Evolutionary conservation across 2,113 vertebrate genomes (phyloP).

Genomic region (Otus sunia): DNA sequence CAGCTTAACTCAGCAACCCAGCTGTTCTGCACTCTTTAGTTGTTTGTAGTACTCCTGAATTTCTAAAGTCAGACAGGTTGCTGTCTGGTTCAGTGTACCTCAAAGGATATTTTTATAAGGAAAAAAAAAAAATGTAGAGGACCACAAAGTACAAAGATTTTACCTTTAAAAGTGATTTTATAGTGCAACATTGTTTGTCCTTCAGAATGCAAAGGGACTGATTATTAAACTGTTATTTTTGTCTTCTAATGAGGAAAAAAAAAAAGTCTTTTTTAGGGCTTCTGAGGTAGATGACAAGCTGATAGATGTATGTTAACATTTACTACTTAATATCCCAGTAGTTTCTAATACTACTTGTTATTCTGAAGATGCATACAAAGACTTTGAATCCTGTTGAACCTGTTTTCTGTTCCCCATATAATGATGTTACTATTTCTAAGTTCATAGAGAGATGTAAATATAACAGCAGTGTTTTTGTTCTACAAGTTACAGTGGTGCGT

Average conservation of each 20-base stretch:
- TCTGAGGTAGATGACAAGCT: neutral
- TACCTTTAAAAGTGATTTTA: neutral
- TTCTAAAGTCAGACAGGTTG: fast-evolving
- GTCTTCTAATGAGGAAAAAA: neutral
- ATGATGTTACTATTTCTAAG: neutral
- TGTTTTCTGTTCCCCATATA: neutral
- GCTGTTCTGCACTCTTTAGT: neutral
- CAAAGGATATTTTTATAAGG: neutral
- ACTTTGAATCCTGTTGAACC: neutral
- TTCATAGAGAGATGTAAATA: neutral
- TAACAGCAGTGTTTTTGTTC: neutral
- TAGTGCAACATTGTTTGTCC: neutral
- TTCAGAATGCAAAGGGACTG: neutral
- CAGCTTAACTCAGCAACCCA: neutral
- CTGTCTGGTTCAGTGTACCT: neutral
- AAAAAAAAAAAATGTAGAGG: neutral
- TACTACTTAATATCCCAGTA: neutral
- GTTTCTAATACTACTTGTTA: neutral
- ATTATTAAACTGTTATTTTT: neutral
- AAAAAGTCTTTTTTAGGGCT: neutral
- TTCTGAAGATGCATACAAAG: neutral
- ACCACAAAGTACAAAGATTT: neutral
- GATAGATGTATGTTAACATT: neutral
- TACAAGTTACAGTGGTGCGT: neutral
- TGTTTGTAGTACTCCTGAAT: neutral